Conservation (phyloP, 2,797 vertebrate species). For the Spea hammondii region DNA sequence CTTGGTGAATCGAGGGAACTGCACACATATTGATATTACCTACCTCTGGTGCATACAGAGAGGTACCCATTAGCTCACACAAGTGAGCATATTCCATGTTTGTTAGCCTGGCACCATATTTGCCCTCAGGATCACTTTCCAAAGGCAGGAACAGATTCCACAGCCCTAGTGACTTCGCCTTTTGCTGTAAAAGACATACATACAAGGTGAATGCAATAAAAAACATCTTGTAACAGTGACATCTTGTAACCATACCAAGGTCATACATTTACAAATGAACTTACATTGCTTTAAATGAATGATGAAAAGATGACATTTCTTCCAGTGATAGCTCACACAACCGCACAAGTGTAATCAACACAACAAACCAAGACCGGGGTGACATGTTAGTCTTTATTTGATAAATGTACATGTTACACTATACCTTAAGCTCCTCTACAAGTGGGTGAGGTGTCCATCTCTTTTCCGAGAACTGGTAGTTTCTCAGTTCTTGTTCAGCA, state of each 20-base stretch:
- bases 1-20: too few species aligned
- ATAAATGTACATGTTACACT: neutral
- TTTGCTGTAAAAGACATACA: constrained; percentile 53
- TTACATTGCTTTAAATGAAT: too few species aligned
- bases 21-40: neutral
- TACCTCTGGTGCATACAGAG: constrained; percentile 64
- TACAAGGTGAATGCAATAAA: too few species aligned
- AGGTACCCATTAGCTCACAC: constrained; percentile 67
- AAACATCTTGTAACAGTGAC: too few species aligned
- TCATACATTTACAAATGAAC: too few species aligned
- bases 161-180: constrained; percentile 63
- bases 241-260: too few species aligned
- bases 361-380: too few species aligned
- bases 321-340: too few species aligned
- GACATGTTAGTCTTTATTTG: too few species aligned
- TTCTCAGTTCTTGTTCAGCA: constrained; percentile 54
- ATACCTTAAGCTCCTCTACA: constrained; percentile 64
- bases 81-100: constrained; percentile 64
- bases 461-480: constrained; percentile 51
- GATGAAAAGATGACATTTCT: too few species aligned
- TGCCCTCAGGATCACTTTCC: constrained; percentile 61
- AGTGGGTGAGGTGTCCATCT: constrained; percentile 52
- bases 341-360: too few species aligned
- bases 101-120: constrained; percentile 64
- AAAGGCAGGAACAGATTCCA: constrained; percentile 69